Conservation (phyloP, 1,140 invertebrate genomes). For the Trinorchestia longiramus region DNA sequence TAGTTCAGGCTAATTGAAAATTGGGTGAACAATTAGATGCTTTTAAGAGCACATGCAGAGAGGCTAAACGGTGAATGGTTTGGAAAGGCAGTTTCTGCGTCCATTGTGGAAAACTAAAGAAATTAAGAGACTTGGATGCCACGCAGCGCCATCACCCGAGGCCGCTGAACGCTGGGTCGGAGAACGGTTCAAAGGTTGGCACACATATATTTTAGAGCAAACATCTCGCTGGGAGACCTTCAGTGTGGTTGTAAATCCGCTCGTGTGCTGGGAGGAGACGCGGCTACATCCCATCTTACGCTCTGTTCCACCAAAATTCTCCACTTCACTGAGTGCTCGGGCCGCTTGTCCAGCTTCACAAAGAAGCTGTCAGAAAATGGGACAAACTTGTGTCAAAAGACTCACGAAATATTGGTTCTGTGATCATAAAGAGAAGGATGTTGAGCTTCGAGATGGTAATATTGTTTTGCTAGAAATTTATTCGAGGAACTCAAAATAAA, state of each 20-base stretch:
- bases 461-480: background rate
- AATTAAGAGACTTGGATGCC: conserved; percentile 34
- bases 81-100: background rate
- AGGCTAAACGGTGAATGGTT: background rate
- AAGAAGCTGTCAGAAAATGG: conserved; percentile 9
- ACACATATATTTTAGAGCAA: background rate
- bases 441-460: background rate
- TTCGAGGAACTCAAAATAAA: background rate
- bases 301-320: conserved; percentile 5
- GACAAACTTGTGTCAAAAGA: conserved; percentile 25
- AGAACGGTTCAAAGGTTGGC: conserved; percentile 22
- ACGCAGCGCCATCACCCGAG: background rate
- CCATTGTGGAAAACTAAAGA: background rate
- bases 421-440: background rate
- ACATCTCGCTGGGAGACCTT: conserved; percentile 31
- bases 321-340: background rate
- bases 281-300: background rate
- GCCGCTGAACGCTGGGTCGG: background rate
- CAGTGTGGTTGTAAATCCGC: conserved; percentile 15
- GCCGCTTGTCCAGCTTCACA: conserved; percentile 6
- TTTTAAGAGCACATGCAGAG: background rate
- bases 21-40: background rate
- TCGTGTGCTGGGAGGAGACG: background rate
- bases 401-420: background rate
- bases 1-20: background rate